phyloP scores from a whole-genome alignment of 2,888 invertebrate genomes.

The Deladenus siricidicola region DNA sequence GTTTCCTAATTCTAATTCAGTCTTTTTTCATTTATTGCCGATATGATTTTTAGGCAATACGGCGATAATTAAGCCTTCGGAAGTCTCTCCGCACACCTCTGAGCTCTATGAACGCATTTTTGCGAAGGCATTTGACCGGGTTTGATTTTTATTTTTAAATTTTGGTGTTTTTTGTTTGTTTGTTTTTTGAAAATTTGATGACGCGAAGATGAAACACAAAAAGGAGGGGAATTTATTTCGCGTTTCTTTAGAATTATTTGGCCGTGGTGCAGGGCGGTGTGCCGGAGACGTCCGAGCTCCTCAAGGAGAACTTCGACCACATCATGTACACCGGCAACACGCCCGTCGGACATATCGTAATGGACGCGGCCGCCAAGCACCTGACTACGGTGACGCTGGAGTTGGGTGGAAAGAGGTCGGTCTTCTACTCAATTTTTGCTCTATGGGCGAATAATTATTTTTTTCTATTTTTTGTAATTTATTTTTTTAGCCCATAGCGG shows the following conservation, averaged over 20 bases:
- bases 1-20: neutral
- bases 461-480: too few relatives aligned
- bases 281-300: slow-evolving; percentile 72
- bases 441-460: too few relatives aligned
- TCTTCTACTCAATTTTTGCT: too few relatives aligned
- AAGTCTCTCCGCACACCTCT: slow-evolving; percentile 64
- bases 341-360: slow-evolving; percentile 80
- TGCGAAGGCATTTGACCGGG: slow-evolving; percentile 14
- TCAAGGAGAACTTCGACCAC: slow-evolving; percentile 82
- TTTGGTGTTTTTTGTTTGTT: neutral
- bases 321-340: slow-evolving; percentile 78
- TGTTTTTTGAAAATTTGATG: slow-evolving; percentile 2
- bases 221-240: too few relatives aligned
- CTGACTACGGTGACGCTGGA: slow-evolving; percentile 87
- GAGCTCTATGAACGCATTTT: slow-evolving; percentile 67
- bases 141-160: neutral
- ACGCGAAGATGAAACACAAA: too few relatives aligned
- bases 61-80: slow-evolving; percentile 47
- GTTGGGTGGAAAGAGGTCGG: slow-evolving; percentile 64
- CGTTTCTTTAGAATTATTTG: slow-evolving; percentile 45
- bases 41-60: slow-evolving; percentile 38
- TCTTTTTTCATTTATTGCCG: slow-evolving; percentile 13
- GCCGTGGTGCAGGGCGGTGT: slow-evolving; percentile 74
- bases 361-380: slow-evolving; percentile 76
- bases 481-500: too few relatives aligned